These are phyloP conservation scores for Podarcis muralis DNA, from an alignment of 2,113 vertebrate species.

Conservation along the genomic window DNA sequence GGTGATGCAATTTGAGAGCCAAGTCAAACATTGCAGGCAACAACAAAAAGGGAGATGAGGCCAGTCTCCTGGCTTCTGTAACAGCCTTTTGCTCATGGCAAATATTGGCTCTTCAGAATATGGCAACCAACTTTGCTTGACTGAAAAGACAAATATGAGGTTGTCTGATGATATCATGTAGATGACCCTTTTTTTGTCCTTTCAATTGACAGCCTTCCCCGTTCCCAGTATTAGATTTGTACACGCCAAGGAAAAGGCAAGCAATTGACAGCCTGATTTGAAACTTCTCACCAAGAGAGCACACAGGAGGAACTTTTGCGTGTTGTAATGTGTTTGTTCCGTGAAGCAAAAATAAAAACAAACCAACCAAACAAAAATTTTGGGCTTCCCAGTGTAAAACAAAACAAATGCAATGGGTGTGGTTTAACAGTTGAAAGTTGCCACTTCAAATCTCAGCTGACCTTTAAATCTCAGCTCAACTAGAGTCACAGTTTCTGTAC, in stretches of 20 bases:
- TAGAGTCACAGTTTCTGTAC: too few species aligned
- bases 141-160: neutral
- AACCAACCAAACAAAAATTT: neutral
- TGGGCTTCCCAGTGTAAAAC: neutral
- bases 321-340: neutral
- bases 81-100: neutral
- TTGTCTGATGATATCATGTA: neutral
- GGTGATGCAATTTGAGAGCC: neutral
- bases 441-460: neutral
- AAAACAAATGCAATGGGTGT: neutral
- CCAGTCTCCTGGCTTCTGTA: neutral
- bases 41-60: neutral
- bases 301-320: neutral
- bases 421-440: neutral
- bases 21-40: neutral
- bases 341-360: neutral
- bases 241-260: neutral
- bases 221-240: neutral
- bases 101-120: neutral
- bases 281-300: neutral
- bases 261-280: neutral
- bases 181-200: conserved; percentile 11
- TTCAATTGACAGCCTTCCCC: neutral
- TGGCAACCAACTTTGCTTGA: neutral
- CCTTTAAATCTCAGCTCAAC: too few species aligned